Conservation (phyloP, 2,888 invertebrate genomes). For the Drosophila lutescens region DNA sequence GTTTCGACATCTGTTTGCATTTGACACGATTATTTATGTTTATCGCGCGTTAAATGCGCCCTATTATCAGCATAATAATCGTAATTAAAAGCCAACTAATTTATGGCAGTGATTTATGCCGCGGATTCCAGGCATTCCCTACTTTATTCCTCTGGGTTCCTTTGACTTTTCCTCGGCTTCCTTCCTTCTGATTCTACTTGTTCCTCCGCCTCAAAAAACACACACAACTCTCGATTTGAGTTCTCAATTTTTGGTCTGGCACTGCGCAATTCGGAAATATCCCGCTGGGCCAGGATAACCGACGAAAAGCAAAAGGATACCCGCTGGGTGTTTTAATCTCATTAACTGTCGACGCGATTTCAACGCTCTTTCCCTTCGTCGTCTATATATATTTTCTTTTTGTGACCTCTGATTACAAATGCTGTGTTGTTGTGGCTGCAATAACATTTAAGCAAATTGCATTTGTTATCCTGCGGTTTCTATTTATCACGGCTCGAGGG, state of each 20-base stretch:
- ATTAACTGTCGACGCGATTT: constrained; percentile 69
- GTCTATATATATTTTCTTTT: constrained; percentile 16
- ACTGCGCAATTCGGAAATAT: constrained; percentile 44
- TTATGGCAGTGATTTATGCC: constrained; percentile 81
- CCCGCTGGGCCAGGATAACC: constrained; percentile 59
- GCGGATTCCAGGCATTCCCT: constrained; percentile 31
- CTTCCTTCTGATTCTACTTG: not conserved
- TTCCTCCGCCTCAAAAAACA: too few species aligned
- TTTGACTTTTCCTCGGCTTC: not conserved
- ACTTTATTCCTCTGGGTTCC: not conserved
- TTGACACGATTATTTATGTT: constrained; percentile 83
- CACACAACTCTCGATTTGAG: not conserved
- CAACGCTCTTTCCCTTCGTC: constrained; percentile 5
- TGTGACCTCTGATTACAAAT: constrained; percentile 29
- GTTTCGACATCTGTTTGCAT: constrained; percentile 75
- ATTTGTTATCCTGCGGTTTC: constrained; percentile 58
- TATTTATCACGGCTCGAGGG: not conserved
- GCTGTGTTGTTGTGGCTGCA: constrained; percentile 47
- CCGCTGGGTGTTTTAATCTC: constrained; percentile 79
- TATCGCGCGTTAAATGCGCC: constrained; percentile 82
- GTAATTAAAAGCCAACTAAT: constrained; percentile 83
- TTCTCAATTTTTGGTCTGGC: constrained; percentile 24
- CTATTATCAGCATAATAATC: constrained; percentile 83
- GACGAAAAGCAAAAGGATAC: constrained; percentile 43
- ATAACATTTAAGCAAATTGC: constrained; percentile 59